A percentile compares a stretch with the other conserved stretches of the same genome.
Evolutionary conservation across 1,140 invertebrate species (phyloP).

Genomic region (Nasonia giraulti): DNA sequence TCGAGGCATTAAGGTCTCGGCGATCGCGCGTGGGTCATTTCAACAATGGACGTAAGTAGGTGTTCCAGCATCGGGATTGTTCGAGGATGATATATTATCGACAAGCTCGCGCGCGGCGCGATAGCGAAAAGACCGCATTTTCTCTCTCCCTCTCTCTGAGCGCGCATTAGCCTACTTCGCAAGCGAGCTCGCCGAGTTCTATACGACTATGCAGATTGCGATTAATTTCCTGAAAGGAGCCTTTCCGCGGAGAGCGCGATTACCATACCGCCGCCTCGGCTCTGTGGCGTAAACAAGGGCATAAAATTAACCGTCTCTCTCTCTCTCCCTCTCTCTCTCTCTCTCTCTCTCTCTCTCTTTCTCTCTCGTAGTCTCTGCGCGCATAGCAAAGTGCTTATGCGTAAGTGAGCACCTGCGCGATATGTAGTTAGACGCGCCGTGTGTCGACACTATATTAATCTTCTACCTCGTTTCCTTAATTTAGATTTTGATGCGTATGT

Average conservation of each 20-base stretch:
- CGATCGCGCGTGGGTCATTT: conserved; percentile 22
- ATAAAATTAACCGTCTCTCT: conserved; percentile 27
- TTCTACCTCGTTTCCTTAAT: conserved; percentile 38
- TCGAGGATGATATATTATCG: conserved; percentile 29
- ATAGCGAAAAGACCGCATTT: background rate
- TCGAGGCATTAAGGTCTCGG: background rate
- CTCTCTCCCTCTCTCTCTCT: background rate
- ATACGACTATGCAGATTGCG: conserved; percentile 22
- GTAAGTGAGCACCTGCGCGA: conserved; percentile 16
- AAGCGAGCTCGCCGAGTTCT: background rate
- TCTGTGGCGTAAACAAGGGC: conserved; percentile 15
- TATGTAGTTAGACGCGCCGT: background rate
- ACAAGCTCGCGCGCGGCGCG: background rate
- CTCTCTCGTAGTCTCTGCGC: too few species aligned
- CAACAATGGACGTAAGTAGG: conserved; percentile 3
- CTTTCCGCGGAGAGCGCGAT: conserved; percentile 16
- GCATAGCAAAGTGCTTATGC: background rate
- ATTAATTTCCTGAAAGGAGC: conserved; percentile 31
- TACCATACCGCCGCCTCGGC: background rate
- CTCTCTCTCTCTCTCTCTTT: background rate
- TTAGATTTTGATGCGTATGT: conserved; percentile 20
- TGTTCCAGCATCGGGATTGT: background rate
- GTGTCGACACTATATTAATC: conserved; percentile 40
- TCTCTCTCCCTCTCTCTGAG: background rate
- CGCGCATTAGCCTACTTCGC: conserved; percentile 25